A percentile compares a stretch with the other conserved stretches of the same genome.
Evolutionary conservation across 2,113 vertebrate genomes (phyloP).

Genomic region (Chrysemys picta): DNA sequence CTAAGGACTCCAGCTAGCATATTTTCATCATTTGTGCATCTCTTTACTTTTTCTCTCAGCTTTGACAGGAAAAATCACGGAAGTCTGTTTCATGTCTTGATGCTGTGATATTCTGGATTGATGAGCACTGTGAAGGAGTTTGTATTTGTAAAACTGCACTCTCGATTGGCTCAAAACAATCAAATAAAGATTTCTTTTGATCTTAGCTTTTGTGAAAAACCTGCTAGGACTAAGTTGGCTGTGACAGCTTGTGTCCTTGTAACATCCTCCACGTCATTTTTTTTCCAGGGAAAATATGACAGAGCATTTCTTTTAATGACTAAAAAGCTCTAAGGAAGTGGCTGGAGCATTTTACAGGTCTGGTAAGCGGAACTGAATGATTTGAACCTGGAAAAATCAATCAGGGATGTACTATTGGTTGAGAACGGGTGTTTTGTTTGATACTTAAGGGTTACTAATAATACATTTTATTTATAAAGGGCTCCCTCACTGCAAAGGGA

Average conservation of each 20-base stretch:
- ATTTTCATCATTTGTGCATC: background rate
- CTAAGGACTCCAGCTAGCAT: background rate
- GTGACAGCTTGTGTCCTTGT: background rate
- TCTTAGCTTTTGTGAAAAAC: background rate
- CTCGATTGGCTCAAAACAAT: background rate
- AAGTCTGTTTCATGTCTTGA: background rate
- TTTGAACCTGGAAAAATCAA: background rate
- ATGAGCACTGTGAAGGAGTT: background rate
- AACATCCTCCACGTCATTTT: background rate
- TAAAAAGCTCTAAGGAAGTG: background rate
- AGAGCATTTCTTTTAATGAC: background rate
- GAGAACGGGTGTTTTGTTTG: background rate
- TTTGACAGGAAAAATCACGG: background rate
- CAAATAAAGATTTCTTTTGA: background rate
- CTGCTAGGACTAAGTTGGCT: background rate
- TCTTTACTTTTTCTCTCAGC: background rate
- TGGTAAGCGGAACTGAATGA: background rate
- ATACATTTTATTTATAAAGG: background rate
- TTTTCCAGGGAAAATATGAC: too few species aligned
- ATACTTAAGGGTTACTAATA: background rate
- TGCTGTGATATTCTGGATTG: background rate
- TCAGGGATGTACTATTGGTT: background rate
- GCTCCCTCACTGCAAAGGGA: background rate
- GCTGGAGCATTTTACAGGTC: background rate
- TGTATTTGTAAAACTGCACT: background rate